phyloP scores from a whole-genome alignment of 2,888 invertebrate genomes.

The Cepaea hortensis region DNA sequence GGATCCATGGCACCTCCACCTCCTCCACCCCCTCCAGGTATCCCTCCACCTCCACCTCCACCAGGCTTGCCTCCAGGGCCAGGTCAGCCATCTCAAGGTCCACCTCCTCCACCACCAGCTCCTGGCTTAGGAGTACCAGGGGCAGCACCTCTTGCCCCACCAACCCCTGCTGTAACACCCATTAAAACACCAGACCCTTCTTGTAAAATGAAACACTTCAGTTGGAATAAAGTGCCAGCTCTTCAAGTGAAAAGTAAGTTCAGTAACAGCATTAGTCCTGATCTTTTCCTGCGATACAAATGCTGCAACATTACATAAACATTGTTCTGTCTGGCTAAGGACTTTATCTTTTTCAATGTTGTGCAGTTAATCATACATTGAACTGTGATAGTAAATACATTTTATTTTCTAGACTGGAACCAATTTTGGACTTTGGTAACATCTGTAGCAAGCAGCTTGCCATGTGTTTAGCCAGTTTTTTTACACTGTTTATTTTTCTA shows the following conservation, averaged over 20 bases:
- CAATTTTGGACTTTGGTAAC: too few relatives aligned
- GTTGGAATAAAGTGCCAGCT: conserved; percentile 95
- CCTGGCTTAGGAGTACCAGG: conserved; percentile 51
- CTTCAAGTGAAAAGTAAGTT: conserved; percentile 63
- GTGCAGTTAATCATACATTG: too few relatives aligned
- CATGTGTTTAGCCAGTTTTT: too few relatives aligned
- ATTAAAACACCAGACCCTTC: conserved; percentile 91
- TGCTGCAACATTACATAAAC: too few relatives aligned
- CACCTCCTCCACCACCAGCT: conserved; percentile 43
- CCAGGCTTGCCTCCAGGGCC: conserved; percentile 41
- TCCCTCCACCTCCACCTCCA: conserved; percentile 51
- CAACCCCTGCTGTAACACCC: conserved; percentile 50
- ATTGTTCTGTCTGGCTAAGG: too few relatives aligned
- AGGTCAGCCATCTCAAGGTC: not conserved
- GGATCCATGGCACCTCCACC: conserved; percentile 51
- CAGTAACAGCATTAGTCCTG: too few relatives aligned
- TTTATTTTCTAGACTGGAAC: too few relatives aligned
- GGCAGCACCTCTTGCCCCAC: conserved; percentile 50
- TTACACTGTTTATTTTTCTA: too few relatives aligned
- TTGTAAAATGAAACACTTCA: conserved; percentile 96
- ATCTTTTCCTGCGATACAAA: too few relatives aligned
- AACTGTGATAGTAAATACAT: too few relatives aligned
- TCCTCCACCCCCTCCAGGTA: conserved; percentile 52
- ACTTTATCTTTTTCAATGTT: too few relatives aligned
- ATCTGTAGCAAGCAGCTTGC: too few relatives aligned